Conservation (phyloP, 2,888 invertebrate genomes). For the Morpho achilles region DNA sequence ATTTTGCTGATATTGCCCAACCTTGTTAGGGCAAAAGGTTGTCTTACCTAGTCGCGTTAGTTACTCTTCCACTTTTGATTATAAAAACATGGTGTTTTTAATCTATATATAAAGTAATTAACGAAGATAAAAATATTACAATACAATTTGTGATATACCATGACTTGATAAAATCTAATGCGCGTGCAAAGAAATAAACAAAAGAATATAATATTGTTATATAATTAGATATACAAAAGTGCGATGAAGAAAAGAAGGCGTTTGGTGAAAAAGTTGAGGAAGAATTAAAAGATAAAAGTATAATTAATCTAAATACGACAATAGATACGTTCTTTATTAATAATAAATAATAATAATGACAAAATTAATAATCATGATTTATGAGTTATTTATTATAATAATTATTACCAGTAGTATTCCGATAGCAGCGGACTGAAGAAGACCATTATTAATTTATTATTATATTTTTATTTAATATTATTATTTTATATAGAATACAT, state of each 20-base stretch:
- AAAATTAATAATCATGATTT: slow-evolving; percentile 46
- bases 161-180: slow-evolving; percentile 19
- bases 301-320: slow-evolving; percentile 25
- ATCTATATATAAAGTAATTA: too few species aligned
- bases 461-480: slow-evolving; percentile 37
- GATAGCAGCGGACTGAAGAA: slow-evolving; percentile 86
- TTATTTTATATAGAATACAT: slow-evolving; percentile 16
- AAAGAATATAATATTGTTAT: slow-evolving; percentile 17
- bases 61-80: too few species aligned
- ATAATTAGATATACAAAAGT: slow-evolving; percentile 21
- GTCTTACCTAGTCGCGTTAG: too few species aligned
- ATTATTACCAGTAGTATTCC: slow-evolving; percentile 86
- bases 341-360: slow-evolving; percentile 38
- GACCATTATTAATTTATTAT: slow-evolving; percentile 49
- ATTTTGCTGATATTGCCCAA: too few species aligned
- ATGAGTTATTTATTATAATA: slow-evolving; percentile 52
- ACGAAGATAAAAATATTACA: not conserved
- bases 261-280: slow-evolving; percentile 31
- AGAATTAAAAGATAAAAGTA: slow-evolving; percentile 21
- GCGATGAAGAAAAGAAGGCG: slow-evolving; percentile 28
- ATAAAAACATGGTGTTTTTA: too few species aligned
- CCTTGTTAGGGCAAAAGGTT: too few species aligned
- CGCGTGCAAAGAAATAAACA: slow-evolving; percentile 19
- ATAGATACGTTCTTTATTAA: slow-evolving; percentile 24
- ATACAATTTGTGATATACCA: slow-evolving; percentile 17